Evolutionary conservation across 2,888 invertebrate species (phyloP).

Genomic region (Drosophila pegasa): DNA sequence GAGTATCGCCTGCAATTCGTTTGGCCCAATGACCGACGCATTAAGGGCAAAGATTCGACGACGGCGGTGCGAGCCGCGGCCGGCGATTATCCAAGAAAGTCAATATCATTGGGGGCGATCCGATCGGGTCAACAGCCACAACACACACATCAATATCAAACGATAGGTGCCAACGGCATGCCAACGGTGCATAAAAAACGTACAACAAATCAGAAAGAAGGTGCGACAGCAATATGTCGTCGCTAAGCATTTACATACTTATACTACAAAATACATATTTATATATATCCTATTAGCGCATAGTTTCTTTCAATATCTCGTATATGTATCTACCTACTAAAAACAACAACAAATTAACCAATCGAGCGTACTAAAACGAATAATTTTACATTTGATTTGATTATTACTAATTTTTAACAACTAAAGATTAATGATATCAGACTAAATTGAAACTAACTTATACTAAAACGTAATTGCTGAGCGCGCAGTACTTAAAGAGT

Average conservation of each 20-base stretch:
- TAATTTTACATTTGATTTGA: constrained; percentile 58
- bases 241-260: constrained; percentile 77
- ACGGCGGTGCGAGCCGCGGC: constrained; percentile 73
- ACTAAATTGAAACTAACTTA: constrained; percentile 57
- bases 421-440: constrained; percentile 18
- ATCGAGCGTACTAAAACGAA: constrained; percentile 35
- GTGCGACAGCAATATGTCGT: constrained; percentile 85
- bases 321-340: constrained; percentile 62
- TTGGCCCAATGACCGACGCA: constrained; percentile 89
- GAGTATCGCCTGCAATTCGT: constrained; percentile 96
- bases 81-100: constrained; percentile 89
- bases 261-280: constrained; percentile 47
- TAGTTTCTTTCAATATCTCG: constrained; percentile 75
- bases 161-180: constrained; percentile 83
- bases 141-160: constrained; percentile 75
- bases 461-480: constrained; percentile 56
- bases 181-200: constrained; percentile 90
- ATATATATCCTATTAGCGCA: constrained; percentile 70
- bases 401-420: constrained; percentile 31
- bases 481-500: constrained; percentile 43
- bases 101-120: constrained; percentile 94
- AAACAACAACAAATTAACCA: constrained; percentile 37
- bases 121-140: constrained; percentile 86
- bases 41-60: constrained; percentile 85
- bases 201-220: constrained; percentile 86